Evolutionary conservation across 1,140 invertebrate species (phyloP), one percentile per base, ranked within the genome.

Genomic region (Pseudomyrmex cubaensis): DNA sequence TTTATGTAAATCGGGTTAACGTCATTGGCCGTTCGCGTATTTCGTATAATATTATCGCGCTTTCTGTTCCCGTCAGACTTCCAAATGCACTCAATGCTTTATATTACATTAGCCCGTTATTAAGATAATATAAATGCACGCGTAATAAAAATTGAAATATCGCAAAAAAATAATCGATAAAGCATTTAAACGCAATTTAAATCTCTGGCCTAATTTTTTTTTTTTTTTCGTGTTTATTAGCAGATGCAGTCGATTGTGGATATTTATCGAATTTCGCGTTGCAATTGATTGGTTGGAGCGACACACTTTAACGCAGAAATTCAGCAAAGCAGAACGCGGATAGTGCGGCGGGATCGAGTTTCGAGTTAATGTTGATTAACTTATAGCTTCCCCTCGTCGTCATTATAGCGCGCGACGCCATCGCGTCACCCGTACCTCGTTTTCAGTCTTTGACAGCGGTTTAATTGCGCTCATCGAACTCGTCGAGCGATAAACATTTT

Each of bases 1-100:
- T 92, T 91, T 92, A 92, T 92, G 91, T 88, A 92, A 91, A 92
- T 91, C 90, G 89, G 88, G 90, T 91, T 91, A 90, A 92, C 88
- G 85, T 87, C 87, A 64, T 90, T 54, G 62, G 46, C 12, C 77
- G 44, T 83, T 48, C 77, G 66, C 66, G 66, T 70, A 74, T 85
- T 78, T 86, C 80, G 85, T 88, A 89, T 91, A 90, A 92, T 90
- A 89, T 91, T 91, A 92, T 90, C 84, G 86, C 86, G 88, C 89
- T 88, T 91, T 87, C 89, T 88, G 89, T 90, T 85, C 59, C 72
- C 57, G 15, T 62, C 57, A 64, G 25, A 74, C 20, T 25, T 76
- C 22, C 66, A 67, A 35, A 54, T 70, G 76, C 88, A 91, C 90
- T 90, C 35, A 4, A 35, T 35, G 35, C 35, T 91, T 88, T 76